Evolutionary conservation across 1,140 invertebrate species (phyloP), one percentile per base, ranked within the genome.

Genomic region (Caenorhabditis briggsae): DNA sequence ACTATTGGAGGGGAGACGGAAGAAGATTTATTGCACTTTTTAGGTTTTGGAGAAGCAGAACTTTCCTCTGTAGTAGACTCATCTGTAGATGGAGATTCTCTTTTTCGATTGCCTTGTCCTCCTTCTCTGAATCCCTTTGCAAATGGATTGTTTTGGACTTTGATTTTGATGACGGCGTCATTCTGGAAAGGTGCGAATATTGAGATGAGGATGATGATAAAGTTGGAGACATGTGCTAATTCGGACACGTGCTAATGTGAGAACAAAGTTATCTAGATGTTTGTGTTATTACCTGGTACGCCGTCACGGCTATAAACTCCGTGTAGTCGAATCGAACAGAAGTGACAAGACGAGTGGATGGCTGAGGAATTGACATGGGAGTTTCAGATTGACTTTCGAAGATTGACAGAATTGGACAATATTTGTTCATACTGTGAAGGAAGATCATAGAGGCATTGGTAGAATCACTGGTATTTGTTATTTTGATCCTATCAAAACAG

Each of bases 81-180:
- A 41, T 78, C 70, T 23, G 70, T 20, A 12, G 70, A 78, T 8
- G 70, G 70, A 25, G 70, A 50, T 25, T 14, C 50, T 50, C 70
- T 48, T 23, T 78, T 78, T 2, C 70, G 18, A 5, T 78, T 46
- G 14, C 25, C 25, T 50, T 78, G 70, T 23, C 70, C 50, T 78
- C 70, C 70, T 50, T 78, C 70, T 78, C 70, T 33, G 20, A 78
- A 78, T 50, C 70, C 70, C 50, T 78, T 78, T 1, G 70, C 70
- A 23, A 78, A 78, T 50, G 70, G 70, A 41, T 78, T 78, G 46
- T 18, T 53, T 50, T 78, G 9, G 23, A 78, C 50, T n/a, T 78
- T 78, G 3, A 78, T 46, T 46, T 78, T 78, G 43, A 78, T 78
- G 1, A 78, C 70, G 2, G 43, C n/a, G 9, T 78, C 70, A 7